phyloP scores from a whole-genome alignment of 2,888 invertebrate genomes.

The Tenthredo scrophulariae region DNA sequence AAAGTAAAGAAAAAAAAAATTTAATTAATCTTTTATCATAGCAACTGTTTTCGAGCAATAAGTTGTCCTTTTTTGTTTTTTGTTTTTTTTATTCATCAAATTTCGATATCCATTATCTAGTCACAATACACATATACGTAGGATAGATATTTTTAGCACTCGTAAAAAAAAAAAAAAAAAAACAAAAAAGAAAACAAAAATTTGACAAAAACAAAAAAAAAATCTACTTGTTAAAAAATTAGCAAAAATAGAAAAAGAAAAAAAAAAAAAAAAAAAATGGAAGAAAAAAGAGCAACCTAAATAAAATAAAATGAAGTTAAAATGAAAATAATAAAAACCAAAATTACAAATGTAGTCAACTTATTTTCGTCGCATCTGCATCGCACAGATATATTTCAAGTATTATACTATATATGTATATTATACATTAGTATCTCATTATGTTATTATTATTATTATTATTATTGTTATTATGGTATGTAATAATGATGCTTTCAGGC shows the following conservation, averaged over 20 bases:
- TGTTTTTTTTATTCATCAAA: not conserved
- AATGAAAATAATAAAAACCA: too few species aligned
- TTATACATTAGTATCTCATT: not conserved
- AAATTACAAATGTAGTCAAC: too few species aligned
- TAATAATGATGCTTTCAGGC: not conserved
- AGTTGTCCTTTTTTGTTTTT: too few species aligned
- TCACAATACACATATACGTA: not conserved
- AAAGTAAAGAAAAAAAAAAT: too few species aligned
- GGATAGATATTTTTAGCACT: slow-evolving; percentile 24
- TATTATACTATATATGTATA: too few species aligned
- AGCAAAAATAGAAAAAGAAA: not conserved
- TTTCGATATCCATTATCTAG: not conserved
- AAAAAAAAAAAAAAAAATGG: not conserved
- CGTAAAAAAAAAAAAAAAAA: not conserved
- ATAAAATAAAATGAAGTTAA: not conserved
- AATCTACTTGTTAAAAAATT: not conserved
- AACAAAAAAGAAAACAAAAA: not conserved
- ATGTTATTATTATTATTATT: slow-evolving; percentile 11
- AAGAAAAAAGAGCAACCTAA: not conserved
- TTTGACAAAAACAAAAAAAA: too few species aligned
- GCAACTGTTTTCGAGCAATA: too few species aligned
- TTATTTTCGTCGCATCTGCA: not conserved
- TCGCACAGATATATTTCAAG: not conserved
- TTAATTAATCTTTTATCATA: too few species aligned
- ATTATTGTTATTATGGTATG: not conserved